Evolutionary conservation across 2,113 vertebrate genomes (phyloP).

Genomic region (Crypturellus undulatus): DNA sequence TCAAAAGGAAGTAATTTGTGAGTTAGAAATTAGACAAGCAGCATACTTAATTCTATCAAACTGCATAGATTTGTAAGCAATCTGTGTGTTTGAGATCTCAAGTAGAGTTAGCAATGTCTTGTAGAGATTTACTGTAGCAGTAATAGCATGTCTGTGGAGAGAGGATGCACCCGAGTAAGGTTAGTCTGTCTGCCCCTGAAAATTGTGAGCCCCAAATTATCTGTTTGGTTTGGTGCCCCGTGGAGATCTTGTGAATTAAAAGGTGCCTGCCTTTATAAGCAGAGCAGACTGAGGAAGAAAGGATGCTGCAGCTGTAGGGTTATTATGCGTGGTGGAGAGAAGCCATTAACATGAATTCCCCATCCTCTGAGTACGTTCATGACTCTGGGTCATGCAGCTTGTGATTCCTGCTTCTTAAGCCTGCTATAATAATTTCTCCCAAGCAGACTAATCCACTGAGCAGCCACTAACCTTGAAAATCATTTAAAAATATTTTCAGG

Average conservation of each 20-base stretch:
- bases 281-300: slow-evolving; percentile 16
- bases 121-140: slow-evolving; percentile 2
- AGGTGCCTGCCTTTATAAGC: neutral
- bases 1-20: slow-evolving; percentile 7
- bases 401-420: neutral
- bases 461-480: neutral
- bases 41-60: neutral
- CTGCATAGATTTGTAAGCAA: neutral
- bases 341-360: neutral
- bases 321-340: neutral
- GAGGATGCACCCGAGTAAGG: neutral
- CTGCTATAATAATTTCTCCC: neutral
- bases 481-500: neutral
- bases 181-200: neutral
- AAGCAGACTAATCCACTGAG: neutral
- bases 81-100: neutral
- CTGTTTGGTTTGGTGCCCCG: neutral
- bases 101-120: neutral
- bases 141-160: neutral
- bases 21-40: neutral
- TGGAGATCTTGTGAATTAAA: neutral
- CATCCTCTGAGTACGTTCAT: neutral
- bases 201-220: neutral
- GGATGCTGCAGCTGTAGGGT: fast-evolving
- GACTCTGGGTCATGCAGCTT: neutral